These are phyloP conservation scores for Pterostichus niger DNA, from an alignment of 2,888 invertebrate species.

Conservation along the genomic window DNA sequence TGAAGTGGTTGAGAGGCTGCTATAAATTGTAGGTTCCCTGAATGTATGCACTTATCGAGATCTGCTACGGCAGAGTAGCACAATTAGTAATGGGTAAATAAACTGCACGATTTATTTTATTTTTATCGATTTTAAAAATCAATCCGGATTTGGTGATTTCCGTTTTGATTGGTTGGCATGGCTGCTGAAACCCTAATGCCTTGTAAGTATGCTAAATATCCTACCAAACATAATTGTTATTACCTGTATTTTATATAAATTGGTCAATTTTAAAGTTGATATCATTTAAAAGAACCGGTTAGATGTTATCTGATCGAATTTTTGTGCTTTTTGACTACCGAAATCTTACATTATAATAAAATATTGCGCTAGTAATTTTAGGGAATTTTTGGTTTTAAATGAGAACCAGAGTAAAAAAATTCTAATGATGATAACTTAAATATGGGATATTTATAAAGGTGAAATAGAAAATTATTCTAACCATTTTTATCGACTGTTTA, in stretches of 20 bases:
- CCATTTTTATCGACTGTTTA: slow-evolving; percentile 1
- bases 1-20: no score
- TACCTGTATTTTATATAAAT: slow-evolving; percentile 63
- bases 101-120: no score
- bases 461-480: slow-evolving; percentile 38
- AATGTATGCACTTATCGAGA: no score
- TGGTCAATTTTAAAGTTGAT: slow-evolving; percentile 58
- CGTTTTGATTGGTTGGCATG: background rate
- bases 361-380: slow-evolving; percentile 29
- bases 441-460: slow-evolving; percentile 1
- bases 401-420: background rate
- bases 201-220: slow-evolving; percentile 64
- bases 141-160: no score
- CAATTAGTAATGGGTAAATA: no score
- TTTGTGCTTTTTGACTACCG: slow-evolving; percentile 32
- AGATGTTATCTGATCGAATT: slow-evolving; percentile 7
- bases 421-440: slow-evolving; percentile 48
- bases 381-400: slow-evolving; percentile 29
- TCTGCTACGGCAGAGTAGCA: no score
- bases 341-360: slow-evolving; percentile 29
- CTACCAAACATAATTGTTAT: slow-evolving; percentile 60
- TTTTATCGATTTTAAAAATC: no score
- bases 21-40: no score
- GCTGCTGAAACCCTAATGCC: slow-evolving; percentile 34
- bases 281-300: slow-evolving; percentile 50